phyloP scores from a whole-genome alignment of 1,140 invertebrate species.

The Alviniconcha marisindica region DNA sequence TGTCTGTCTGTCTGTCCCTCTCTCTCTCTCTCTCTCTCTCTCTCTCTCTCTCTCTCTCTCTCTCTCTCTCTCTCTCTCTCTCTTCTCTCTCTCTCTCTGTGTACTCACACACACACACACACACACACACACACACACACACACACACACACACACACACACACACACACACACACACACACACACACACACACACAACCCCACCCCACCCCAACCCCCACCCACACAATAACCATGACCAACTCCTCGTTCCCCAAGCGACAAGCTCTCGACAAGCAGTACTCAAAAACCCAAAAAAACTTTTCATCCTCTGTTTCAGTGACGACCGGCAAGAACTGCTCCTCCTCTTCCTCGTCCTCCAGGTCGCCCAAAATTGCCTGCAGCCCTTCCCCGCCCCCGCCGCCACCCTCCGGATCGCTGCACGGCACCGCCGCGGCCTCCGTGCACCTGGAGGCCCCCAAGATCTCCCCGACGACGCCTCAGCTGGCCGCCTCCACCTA shows the following conservation, averaged over 20 bases:
- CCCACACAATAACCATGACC: too few species aligned
- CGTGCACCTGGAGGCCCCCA: slow-evolving; percentile 24
- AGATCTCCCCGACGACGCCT: slow-evolving; percentile 57
- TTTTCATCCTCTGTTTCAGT: slow-evolving; percentile 12
- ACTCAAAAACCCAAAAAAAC: not conserved
- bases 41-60: slow-evolving; percentile 2
- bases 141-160: not conserved
- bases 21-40: not conserved
- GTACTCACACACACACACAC: slow-evolving; percentile 7
- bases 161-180: not conserved
- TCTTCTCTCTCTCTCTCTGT: not conserved
- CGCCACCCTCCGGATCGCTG: not conserved
- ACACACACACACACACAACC: not conserved
- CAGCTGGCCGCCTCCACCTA: slow-evolving; percentile 59
- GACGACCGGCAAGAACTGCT: slow-evolving; percentile 50
- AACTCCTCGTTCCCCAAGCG: too few species aligned
- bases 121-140: slow-evolving; percentile 10
- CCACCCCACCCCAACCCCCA: too few species aligned
- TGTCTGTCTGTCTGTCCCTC: not conserved
- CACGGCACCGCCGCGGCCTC: not conserved
- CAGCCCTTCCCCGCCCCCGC: slow-evolving; percentile 46
- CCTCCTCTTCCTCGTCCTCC: slow-evolving; percentile 63
- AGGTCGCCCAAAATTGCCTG: slow-evolving; percentile 51
- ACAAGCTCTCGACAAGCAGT: too few species aligned
- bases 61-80: not conserved